Evolutionary conservation across 2,888 invertebrate species (phyloP).

Genomic region (Leptinotarsa juncta): DNA sequence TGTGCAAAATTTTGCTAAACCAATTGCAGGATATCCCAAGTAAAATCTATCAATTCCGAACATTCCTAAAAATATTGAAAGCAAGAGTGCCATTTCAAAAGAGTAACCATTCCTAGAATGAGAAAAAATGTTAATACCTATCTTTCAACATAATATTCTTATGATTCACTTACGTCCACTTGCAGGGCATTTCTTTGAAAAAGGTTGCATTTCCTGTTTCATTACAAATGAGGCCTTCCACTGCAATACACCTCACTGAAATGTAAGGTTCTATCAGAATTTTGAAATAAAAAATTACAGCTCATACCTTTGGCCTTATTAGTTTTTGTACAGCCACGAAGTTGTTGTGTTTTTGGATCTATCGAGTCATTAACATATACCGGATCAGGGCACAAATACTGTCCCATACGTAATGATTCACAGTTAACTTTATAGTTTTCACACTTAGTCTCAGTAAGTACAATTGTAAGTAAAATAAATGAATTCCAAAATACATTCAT

Average conservation of each 20-base stretch:
- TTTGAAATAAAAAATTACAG: background rate
- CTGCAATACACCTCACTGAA: slow-evolving; percentile 84
- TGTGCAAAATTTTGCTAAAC: slow-evolving; percentile 93
- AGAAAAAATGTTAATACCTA: background rate
- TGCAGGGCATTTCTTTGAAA: slow-evolving; percentile 85
- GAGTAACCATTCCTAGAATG: slow-evolving; percentile 89
- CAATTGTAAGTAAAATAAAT: background rate
- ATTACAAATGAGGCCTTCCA: slow-evolving; percentile 83
- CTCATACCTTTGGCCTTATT: slow-evolving; percentile 81
- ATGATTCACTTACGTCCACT: slow-evolving; percentile 87
- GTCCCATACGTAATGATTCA: slow-evolving; percentile 79
- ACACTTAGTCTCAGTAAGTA: slow-evolving; percentile 5
- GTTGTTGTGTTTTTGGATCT: slow-evolving; percentile 90
- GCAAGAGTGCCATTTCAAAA: slow-evolving; percentile 88
- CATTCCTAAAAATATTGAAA: slow-evolving; percentile 98
- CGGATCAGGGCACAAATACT: slow-evolving; percentile 86
- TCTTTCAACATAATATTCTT: background rate
- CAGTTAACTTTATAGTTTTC: slow-evolving; percentile 70
- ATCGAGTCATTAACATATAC: slow-evolving; percentile 74
- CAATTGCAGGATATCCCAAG: slow-evolving; percentile 97
- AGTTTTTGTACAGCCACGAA: slow-evolving; percentile 80
- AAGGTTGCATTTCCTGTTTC: slow-evolving; percentile 86
- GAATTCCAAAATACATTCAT: background rate
- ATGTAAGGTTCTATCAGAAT: slow-evolving; percentile 42
- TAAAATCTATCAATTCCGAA: slow-evolving; percentile 98